Base-by-base conservation (phyloP, 2,888 invertebrate genomes). In the Stratiomys singularior region DNA sequence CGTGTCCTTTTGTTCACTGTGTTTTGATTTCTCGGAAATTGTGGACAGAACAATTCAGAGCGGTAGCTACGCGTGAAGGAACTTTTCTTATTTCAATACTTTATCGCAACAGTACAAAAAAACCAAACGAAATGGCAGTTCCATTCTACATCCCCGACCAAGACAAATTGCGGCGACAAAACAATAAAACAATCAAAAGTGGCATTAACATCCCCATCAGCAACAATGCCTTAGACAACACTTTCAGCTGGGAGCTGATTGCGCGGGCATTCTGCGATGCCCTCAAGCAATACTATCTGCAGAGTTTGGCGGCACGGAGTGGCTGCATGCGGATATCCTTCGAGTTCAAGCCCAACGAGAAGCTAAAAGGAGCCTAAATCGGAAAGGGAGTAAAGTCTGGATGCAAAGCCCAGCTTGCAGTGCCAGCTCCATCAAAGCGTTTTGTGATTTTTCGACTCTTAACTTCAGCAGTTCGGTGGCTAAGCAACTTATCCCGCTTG, bases 101-200 rank as follows among this genome's bases (percentile, higher is more conserved):
- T 37, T 37, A 37, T 5, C 37, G 37, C 9, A 37, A 37, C 3
- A 37, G 5, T 37, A 37, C 3, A 37, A 37, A 37, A 37, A 37
- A 37, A 37, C 37, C 37, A 5, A n/a, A 5, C 37, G 37, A 37
- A 37, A 79, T 79, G 79, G 79, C 79, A 78, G 78, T 79, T 64
- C 79, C 79, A 69, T 79, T 79, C 71, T 78, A 77, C 69, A 78
- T 79, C 71, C 79, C 79, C 60, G 79, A 78, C 44, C 79, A 79
- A 64, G 76, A 63, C 15, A 78, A 79, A 46, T 44, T 78, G 15
- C 27, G 56, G 23, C 69, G 76, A 30, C 67, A 78, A 46, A 67
- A 79, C 25, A 76, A 56, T 23, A 44, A 21, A 2, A 58, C 74
- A 4, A 37, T 21, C 2, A 58, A 37, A 27, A 74, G 69, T 23